Percentiles rank a stretch among this genome's conserved stretches.
Evolutionary conservation across 1,140 invertebrate species (phyloP).

Genomic region (Pteromalus puparum): DNA sequence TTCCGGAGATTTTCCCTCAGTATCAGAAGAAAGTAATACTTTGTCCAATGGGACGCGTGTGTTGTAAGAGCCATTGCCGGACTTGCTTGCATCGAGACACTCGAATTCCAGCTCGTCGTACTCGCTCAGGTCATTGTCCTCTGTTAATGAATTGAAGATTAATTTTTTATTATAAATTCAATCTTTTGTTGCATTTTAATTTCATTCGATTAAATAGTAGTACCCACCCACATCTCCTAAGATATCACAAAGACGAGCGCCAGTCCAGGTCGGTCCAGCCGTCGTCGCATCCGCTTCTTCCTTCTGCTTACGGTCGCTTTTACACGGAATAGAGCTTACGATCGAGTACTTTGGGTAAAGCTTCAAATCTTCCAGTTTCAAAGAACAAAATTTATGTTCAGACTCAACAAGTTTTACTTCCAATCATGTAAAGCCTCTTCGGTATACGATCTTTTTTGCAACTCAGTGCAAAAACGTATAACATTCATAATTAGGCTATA

Average conservation of each 20-base stretch:
- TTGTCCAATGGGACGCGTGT: background rate
- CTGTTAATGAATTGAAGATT: background rate
- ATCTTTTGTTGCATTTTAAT: too few relatives aligned
- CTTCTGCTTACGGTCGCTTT: background rate
- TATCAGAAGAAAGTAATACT: background rate
- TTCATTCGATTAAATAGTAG: background rate
- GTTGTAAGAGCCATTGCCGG: background rate
- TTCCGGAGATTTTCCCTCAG: background rate
- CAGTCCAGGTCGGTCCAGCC: background rate
- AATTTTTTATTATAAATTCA: too few relatives aligned
- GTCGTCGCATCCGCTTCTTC: background rate
- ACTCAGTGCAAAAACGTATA: too few relatives aligned
- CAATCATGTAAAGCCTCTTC: too few relatives aligned
- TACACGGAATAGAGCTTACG: constrained; percentile 34
- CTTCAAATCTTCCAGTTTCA: constrained; percentile 17
- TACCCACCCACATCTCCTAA: constrained; percentile 1
- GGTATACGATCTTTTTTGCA: too few relatives aligned
- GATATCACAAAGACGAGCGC: constrained; percentile 14
- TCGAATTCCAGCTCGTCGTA: constrained; percentile 1
- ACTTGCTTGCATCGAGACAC: background rate
- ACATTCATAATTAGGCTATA: too few relatives aligned
- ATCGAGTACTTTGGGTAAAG: constrained; percentile 25
- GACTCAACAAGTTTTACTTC: too few relatives aligned
- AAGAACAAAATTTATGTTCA: too few relatives aligned
- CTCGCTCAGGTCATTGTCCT: background rate